Percentiles rank a stretch among this genome's conserved stretches.
Evolutionary conservation across 2,113 vertebrate genomes (phyloP).

Genomic region (Cavia aperea): DNA sequence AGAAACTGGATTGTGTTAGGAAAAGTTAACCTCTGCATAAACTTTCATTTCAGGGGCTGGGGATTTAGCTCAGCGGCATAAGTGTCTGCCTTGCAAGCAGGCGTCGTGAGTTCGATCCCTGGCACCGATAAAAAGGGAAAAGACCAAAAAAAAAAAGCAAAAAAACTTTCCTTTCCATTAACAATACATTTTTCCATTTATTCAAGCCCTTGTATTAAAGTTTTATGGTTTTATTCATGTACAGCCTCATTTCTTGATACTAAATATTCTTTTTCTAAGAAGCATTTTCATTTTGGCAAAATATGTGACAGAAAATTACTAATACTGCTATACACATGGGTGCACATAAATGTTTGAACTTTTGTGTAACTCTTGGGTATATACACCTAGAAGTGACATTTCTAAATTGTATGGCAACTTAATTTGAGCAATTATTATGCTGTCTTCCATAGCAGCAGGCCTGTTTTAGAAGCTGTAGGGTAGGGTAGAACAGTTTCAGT

Average conservation of each 20-base stretch:
- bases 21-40: not conserved
- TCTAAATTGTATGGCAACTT: not conserved
- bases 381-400: not conserved
- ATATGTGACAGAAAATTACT: not conserved
- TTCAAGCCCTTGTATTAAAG: conserved; percentile 18
- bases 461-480: not conserved
- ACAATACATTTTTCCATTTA: not conserved
- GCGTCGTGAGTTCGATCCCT: no score
- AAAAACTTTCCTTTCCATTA: conserved; percentile 1
- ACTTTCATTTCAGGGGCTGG: not conserved
- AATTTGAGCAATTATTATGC: not conserved
- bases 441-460: not conserved
- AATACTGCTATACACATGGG: not conserved
- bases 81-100: no score
- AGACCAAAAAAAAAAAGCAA: no score
- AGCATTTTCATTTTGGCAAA: not conserved
- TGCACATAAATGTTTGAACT: not conserved
- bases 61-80: no score
- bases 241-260: not conserved
- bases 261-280: not conserved
- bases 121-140: no score
- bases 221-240: not conserved
- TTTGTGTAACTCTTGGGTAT: not conserved
- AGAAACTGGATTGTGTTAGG: not conserved
- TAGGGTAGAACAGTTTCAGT: not conserved